Conservation (phyloP, 1,140 invertebrate genomes). For the Drosophila eugracilis region DNA sequence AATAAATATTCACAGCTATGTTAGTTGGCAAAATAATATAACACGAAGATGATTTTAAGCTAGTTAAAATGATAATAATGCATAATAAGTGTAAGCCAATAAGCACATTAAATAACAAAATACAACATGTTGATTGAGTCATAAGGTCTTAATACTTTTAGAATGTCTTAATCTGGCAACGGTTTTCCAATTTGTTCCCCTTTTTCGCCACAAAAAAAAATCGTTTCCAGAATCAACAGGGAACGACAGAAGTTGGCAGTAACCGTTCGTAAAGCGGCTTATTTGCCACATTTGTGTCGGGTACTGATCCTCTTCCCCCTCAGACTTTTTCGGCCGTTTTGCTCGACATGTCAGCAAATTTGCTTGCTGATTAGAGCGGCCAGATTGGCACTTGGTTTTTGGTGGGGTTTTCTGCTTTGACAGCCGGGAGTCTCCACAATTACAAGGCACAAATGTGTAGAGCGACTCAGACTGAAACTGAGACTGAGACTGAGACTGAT, state of each 20-base stretch:
- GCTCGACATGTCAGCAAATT: constrained; percentile 64
- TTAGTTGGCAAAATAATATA: not conserved
- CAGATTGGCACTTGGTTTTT: constrained; percentile 36
- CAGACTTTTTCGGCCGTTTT: constrained; percentile 40
- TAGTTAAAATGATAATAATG: no score
- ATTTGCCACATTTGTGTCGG: constrained; percentile 14
- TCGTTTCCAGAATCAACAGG: not conserved
- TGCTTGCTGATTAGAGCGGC: constrained; percentile 62
- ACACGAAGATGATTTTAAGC: not conserved
- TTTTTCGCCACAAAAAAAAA: not conserved
- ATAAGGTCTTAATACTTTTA: no score
- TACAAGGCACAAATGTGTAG: constrained; percentile 38
- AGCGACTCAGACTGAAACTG: not conserved
- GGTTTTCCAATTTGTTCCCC: no score
- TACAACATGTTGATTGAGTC: not conserved
- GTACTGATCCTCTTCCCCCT: constrained; percentile 5
- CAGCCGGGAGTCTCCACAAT: constrained; percentile 18
- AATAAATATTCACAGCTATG: no score
- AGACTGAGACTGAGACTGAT: constrained; percentile 10
- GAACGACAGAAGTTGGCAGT: constrained; percentile 1
- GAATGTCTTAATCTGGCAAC: not conserved
- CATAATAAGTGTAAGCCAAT: no score
- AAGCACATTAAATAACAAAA: no score
- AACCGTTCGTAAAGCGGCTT: constrained; percentile 3
- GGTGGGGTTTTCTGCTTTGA: constrained; percentile 4